A percentile compares a stretch with the other conserved stretches of the same genome.
These are phyloP conservation scores for Cynoglossus semilaevis DNA, from an alignment of 2,113 vertebrate genomes.

Conservation along the genomic window DNA sequence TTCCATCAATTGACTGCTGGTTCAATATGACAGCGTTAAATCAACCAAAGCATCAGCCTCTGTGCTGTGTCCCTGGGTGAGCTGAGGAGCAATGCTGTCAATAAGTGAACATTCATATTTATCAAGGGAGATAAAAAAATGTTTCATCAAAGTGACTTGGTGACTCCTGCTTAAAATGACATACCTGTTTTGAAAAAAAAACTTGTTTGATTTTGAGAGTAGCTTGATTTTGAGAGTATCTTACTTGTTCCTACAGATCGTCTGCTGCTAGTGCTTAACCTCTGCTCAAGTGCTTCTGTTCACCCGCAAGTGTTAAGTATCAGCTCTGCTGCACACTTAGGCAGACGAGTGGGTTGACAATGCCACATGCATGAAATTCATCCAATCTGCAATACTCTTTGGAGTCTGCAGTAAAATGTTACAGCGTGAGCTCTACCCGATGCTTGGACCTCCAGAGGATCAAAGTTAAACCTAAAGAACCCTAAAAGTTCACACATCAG, in stretches of 20 bases:
- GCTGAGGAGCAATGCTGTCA: slow-evolving; percentile 3
- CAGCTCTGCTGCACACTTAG: not conserved
- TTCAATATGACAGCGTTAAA: slow-evolving; percentile 48
- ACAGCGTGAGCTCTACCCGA: not conserved
- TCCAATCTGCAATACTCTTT: not conserved
- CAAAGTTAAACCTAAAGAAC: not conserved
- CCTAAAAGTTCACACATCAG: not conserved
- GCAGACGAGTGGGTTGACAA: not conserved
- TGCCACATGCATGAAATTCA: not conserved
- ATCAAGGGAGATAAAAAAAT: slow-evolving; percentile 14
- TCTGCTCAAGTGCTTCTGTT: not conserved
- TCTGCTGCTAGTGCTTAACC: not conserved
- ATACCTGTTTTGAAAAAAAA: slow-evolving; percentile 18
- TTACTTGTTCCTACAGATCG: slow-evolving; percentile 12
- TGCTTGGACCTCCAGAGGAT: not conserved
- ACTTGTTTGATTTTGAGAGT: slow-evolving; percentile 27
- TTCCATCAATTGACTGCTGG: slow-evolving; percentile 46
- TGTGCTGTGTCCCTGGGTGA: slow-evolving; percentile 7
- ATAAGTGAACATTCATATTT: slow-evolving; percentile 12
- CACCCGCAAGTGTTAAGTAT: slow-evolving; percentile 1
- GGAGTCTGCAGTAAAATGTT: not conserved
- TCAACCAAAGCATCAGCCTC: slow-evolving; percentile 32
- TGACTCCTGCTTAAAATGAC: not conserved
- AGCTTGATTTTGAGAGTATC: slow-evolving; percentile 17
- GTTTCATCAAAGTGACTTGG: no score